Percentiles rank a stretch among this genome's conserved stretches.
These are phyloP conservation scores for Chironomus striatipennis DNA, from an alignment of 1,140 invertebrate genomes.

Conservation along the genomic window DNA sequence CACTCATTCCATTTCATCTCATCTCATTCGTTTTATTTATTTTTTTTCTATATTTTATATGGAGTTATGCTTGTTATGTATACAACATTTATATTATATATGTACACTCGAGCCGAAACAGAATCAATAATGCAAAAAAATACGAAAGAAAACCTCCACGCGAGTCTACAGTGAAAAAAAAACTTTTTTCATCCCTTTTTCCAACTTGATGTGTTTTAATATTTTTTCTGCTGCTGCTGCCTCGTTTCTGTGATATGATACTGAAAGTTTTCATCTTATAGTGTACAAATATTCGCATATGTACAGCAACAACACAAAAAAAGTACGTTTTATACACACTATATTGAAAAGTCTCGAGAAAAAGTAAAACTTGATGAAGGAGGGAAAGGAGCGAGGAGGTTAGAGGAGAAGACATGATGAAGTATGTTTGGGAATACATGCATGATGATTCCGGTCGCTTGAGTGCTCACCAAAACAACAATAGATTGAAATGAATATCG, in stretches of 20 bases:
- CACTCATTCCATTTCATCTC: neutral
- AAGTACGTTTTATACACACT: neutral
- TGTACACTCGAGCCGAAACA: neutral
- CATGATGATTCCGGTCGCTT: neutral
- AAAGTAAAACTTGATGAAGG: no score
- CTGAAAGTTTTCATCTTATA: neutral
- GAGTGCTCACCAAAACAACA: conserved; percentile 1
- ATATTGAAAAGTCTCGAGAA: no score
- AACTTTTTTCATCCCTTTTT: neutral
- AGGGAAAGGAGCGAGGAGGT: no score
- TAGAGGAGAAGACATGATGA: neutral
- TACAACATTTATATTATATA: neutral
- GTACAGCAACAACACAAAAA: neutral
- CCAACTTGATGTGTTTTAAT: neutral
- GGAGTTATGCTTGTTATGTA: neutral
- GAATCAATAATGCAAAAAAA: conserved; percentile 1
- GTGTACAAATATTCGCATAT: neutral
- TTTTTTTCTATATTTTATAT: neutral
- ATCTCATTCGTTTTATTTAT: neutral
- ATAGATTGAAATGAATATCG: neutral
- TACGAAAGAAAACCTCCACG: neutral
- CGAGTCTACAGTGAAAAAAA: neutral
- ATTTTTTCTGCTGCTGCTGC: neutral
- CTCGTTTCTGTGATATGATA: neutral
- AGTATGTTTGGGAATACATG: neutral